Percentiles rank a stretch among this genome's conserved stretches.
Conservation (phyloP, 2,888 invertebrate genomes). For the Mythimna loreyi region DNA sequence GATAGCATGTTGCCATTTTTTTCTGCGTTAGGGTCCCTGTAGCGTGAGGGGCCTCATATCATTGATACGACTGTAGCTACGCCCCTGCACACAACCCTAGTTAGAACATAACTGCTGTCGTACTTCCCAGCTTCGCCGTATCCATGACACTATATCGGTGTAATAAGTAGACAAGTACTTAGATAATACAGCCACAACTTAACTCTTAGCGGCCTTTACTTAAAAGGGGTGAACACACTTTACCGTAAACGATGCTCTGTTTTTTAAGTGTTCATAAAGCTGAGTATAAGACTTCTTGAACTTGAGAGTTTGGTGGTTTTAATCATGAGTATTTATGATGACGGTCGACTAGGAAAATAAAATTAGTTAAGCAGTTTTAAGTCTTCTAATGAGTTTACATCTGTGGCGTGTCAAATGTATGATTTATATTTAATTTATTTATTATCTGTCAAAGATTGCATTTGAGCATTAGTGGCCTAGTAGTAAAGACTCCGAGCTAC, state of each 20-base stretch:
- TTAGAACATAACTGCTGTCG: too few species aligned
- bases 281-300: constrained; percentile 73
- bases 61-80: too few species aligned
- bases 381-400: too few species aligned
- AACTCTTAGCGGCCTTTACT: constrained; percentile 85
- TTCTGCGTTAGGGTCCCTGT: too few species aligned
- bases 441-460: too few species aligned
- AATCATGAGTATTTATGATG: constrained; percentile 34
- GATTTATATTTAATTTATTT: too few species aligned
- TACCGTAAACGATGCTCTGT: constrained; percentile 78
- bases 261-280: constrained; percentile 79
- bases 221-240: constrained; percentile 90
- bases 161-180: constrained; percentile 57
- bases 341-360: background rate
- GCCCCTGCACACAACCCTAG: too few species aligned
- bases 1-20: too few species aligned
- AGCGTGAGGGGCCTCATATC: too few species aligned
- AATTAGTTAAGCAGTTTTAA: background rate
- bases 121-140: constrained; percentile 17
- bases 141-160: constrained; percentile 41
- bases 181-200: constrained; percentile 77
- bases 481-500: too few species aligned
- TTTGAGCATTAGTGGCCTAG: too few species aligned
- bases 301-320: constrained; percentile 58
- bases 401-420: too few species aligned